These are phyloP conservation scores for Ericerus pela DNA, from an alignment of 1,140 invertebrate species.

Conservation along the genomic window DNA sequence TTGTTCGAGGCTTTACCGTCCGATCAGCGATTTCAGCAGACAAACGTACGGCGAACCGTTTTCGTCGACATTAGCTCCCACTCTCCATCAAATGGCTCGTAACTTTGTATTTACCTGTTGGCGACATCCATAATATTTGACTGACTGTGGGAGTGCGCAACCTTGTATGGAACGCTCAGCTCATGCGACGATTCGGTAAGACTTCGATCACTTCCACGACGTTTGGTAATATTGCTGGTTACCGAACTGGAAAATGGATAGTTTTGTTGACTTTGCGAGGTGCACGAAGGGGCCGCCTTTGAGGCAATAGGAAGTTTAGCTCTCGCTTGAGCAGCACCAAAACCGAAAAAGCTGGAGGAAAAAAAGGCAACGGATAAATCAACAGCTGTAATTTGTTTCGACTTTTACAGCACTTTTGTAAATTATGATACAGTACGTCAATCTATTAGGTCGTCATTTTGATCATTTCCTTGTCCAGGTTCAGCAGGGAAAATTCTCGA, in stretches of 20 bases:
- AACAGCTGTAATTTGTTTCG: background rate
- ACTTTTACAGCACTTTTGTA: too few species aligned
- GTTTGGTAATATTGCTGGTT: slow-evolving; percentile 28
- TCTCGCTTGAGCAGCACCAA: slow-evolving; percentile 54
- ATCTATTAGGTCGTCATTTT: too few species aligned
- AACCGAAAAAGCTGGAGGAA: slow-evolving; percentile 54
- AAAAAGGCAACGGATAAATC: slow-evolving; percentile 9
- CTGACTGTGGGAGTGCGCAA: slow-evolving; percentile 62
- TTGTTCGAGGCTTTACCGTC: too few species aligned
- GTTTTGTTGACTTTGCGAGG: slow-evolving; percentile 24
- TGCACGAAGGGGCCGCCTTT: slow-evolving; percentile 29
- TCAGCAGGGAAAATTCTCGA: too few species aligned
- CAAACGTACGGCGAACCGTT: too few species aligned
- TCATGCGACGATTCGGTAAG: slow-evolving; percentile 66
- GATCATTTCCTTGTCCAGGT: too few species aligned
- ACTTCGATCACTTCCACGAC: slow-evolving; percentile 62
- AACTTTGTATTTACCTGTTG: slow-evolving; percentile 44
- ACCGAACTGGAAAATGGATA: slow-evolving; percentile 25
- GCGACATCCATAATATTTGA: slow-evolving; percentile 64
- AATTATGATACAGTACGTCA: too few species aligned
- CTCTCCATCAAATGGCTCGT: too few species aligned
- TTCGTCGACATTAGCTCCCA: too few species aligned
- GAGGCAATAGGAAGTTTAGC: slow-evolving; percentile 58
- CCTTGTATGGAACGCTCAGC: slow-evolving; percentile 44
- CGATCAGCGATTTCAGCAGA: too few species aligned